Base-by-base conservation (phyloP, 2,113 vertebrate genomes). In the Peromyscus californicus region DNA sequence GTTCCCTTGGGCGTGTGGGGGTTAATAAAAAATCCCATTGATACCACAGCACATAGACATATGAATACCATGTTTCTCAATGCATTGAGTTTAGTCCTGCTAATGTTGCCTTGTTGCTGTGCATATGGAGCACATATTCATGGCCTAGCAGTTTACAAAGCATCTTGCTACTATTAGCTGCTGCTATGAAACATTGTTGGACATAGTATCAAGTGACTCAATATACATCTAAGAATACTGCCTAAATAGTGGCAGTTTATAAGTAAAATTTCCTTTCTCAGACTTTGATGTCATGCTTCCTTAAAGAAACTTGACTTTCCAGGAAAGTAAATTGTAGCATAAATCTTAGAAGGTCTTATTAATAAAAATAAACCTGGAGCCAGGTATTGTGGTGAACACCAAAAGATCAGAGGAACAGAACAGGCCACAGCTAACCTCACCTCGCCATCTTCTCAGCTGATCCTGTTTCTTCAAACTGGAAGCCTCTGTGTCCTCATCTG, bases 281-380 rank as follows among this genome's bases (percentile, higher is more conserved):
- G 95, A 94, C 48, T 87, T 26, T 93, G 80, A 97, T 93, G 33
- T 83, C 8, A 96, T 75, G 70, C 92, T 97, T 93, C 91, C 88
- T 90, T 69, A 89, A 75, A 92, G 96, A 98, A 98, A 97, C 22
- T 93, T 54, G 70, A 76, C 75, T 87, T 90, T 98, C 93, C 79
- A 96, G 93, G 95, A 97, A 98, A 98, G 95, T 95, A 98, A 98
- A 98, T 90, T 51, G 51, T 51, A 51, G 51, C 51, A 51, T 8
- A 51, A 51, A 51, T 51, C 51, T 51, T 51, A 11, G 51, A 51
- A 51, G 51, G 51, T 51, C 51, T 51, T 51, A 51, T 48, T 48
- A 48, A 48, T 48, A 48, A 48, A 48, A 48, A 48, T 1, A 48
- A 5, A 48, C 51, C 10, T 51, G 51, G 51, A 51, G 51, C 51